A percentile compares a stretch with the other conserved stretches of the same genome.
Evolutionary conservation across 1,140 invertebrate species (phyloP).

Genomic region (Eufriesea mexicana): DNA sequence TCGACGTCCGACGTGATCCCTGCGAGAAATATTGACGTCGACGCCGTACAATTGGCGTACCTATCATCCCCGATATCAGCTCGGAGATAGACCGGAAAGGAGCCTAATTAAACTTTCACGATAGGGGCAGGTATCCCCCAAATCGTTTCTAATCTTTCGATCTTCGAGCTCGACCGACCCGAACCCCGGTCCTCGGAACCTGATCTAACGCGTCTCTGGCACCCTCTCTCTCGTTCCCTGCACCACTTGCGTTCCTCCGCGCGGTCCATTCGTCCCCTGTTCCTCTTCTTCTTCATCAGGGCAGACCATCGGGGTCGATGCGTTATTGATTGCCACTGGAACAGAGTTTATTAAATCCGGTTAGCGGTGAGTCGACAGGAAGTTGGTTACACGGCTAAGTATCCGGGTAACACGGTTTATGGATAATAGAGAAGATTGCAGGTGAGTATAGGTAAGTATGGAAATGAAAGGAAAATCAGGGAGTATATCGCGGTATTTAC

Average conservation of each 20-base stretch:
- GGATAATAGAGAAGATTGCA: too few species aligned
- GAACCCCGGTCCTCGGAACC: not conserved
- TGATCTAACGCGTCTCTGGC: not conserved
- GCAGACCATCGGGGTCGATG: not conserved
- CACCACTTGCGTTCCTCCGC: not conserved
- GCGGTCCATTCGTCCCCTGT: not conserved
- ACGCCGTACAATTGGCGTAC: not conserved
- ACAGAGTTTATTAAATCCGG: not conserved
- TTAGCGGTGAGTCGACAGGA: not conserved
- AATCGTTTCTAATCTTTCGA: slow-evolving; percentile 46
- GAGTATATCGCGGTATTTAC: too few species aligned
- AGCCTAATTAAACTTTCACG: slow-evolving; percentile 61
- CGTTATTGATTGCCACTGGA: not conserved
- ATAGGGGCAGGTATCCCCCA: slow-evolving; percentile 2
- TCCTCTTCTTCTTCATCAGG: not conserved
- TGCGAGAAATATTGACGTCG: slow-evolving; percentile 34
- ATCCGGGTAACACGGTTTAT: too few species aligned
- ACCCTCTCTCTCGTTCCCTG: not conserved
- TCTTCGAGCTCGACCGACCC: slow-evolving; percentile 20
- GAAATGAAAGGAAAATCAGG: too few species aligned
- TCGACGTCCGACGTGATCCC: not conserved
- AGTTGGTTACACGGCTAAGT: too few species aligned
- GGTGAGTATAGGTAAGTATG: too few species aligned
- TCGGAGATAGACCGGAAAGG: not conserved
- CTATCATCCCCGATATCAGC: slow-evolving; percentile 33